Evolutionary conservation across 2,797 vertebrate species (phyloP).

Genomic region (Thamnophis elegans): DNA sequence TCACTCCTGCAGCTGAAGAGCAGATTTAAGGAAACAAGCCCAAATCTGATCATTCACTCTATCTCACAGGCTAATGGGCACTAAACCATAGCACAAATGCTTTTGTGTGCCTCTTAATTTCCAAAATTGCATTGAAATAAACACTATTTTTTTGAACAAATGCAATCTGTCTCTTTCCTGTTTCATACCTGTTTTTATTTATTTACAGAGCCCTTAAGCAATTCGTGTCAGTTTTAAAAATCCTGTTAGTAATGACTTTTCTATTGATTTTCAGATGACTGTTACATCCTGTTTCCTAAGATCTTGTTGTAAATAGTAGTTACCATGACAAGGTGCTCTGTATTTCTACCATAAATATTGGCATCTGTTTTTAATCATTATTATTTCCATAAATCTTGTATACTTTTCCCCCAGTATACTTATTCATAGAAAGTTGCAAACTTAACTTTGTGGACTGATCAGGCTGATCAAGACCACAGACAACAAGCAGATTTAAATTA

Average conservation of each 20-base stretch:
- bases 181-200: conserved; percentile 10
- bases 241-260: conserved; percentile 30
- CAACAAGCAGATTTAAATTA: background rate
- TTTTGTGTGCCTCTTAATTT: background rate
- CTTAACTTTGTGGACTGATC: background rate
- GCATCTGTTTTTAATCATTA: conserved; percentile 10
- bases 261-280: conserved; percentile 33
- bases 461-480: background rate
- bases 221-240: conserved; percentile 35
- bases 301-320: conserved; percentile 29
- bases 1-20: background rate
- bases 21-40: background rate
- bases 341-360: background rate
- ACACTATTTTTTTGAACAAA: conserved; percentile 15
- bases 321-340: conserved; percentile 21
- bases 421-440: conserved; percentile 11
- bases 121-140: conserved; percentile 13
- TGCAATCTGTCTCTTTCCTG: conserved; percentile 17
- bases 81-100: background rate
- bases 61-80: background rate
- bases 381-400: background rate
- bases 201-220: fast-evolving
- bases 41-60: background rate
- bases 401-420: background rate
- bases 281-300: conserved; percentile 16